These are phyloP conservation scores for Heterocephalus glaber DNA, from an alignment of 2,113 vertebrate species.

Conservation along the genomic window DNA sequence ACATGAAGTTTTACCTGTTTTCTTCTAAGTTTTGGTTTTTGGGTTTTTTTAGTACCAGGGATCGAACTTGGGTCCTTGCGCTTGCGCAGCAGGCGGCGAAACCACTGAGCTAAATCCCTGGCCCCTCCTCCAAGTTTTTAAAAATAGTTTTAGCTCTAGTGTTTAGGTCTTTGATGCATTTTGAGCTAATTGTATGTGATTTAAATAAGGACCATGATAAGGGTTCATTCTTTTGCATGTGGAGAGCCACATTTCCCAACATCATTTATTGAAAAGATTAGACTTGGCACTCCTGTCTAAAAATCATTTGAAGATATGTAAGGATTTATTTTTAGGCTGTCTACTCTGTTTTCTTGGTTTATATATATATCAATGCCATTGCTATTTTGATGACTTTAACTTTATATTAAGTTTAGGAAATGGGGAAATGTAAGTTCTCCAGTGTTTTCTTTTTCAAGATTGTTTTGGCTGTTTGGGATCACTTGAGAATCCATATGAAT, in stretches of 20 bases:
- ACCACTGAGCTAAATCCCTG: too few relatives aligned
- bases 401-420: slow-evolving; percentile 27
- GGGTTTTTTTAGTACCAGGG: too few relatives aligned
- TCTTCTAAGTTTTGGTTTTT: background rate
- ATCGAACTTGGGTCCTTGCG: too few relatives aligned
- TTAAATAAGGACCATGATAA: background rate
- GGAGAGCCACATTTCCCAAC: slow-evolving; percentile 9
- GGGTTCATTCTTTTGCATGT: background rate
- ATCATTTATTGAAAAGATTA: slow-evolving; percentile 17
- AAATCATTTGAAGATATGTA: background rate
- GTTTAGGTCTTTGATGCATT: background rate
- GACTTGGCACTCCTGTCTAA: background rate
- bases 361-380: background rate
- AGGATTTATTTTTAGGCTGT: slow-evolving; percentile 30
- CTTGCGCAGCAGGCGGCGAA: too few relatives aligned
- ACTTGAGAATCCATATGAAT: slow-evolving; percentile 37
- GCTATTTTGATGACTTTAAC: slow-evolving; percentile 9
- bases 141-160: background rate
- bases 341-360: background rate
- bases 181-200: slow-evolving; percentile 35
- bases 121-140: background rate
- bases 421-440: background rate
- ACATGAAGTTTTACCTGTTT: background rate
- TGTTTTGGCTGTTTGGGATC: slow-evolving; percentile 10
- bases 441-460: slow-evolving; percentile 24